Conservation (phyloP, 2,113 vertebrate genomes). For the Bubalus kerabau region DNA sequence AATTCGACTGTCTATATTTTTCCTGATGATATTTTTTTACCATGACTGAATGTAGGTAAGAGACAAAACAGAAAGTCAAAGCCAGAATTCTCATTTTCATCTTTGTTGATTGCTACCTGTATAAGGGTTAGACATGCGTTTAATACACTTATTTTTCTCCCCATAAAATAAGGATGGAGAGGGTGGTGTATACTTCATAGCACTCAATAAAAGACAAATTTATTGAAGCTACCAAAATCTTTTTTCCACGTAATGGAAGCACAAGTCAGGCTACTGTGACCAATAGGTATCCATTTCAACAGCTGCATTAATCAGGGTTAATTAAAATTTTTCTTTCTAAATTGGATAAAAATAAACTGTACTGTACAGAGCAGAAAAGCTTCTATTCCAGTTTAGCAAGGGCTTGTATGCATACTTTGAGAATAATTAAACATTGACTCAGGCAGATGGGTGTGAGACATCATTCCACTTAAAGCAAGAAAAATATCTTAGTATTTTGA, state of each 20-base stretch:
- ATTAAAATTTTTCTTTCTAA: slow-evolving; percentile 6
- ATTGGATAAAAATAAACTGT: slow-evolving; percentile 1
- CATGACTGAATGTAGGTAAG: slow-evolving; percentile 20
- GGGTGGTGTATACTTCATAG: background rate
- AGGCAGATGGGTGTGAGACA: background rate
- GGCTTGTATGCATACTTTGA: background rate
- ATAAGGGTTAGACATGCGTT: background rate
- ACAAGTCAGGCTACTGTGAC: background rate
- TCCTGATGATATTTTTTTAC: slow-evolving; percentile 12
- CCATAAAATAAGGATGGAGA: background rate
- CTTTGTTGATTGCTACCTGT: background rate
- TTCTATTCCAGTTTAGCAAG: background rate
- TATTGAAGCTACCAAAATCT: background rate
- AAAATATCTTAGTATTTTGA: background rate
- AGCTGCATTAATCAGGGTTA: slow-evolving; percentile 15
- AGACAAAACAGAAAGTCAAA: slow-evolving; percentile 30
- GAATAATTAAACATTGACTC: slow-evolving; percentile 18
- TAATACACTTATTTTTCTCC: slow-evolving; percentile 16
- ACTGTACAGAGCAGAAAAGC: background rate
- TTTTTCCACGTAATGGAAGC: background rate
- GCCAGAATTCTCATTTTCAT: background rate
- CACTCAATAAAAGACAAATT: background rate
- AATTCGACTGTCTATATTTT: background rate
- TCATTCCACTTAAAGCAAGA: background rate
- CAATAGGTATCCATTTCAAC: background rate